Evolutionary conservation across 2,113 vertebrate species (phyloP).

Genomic region (Lophius piscatorius): DNA sequence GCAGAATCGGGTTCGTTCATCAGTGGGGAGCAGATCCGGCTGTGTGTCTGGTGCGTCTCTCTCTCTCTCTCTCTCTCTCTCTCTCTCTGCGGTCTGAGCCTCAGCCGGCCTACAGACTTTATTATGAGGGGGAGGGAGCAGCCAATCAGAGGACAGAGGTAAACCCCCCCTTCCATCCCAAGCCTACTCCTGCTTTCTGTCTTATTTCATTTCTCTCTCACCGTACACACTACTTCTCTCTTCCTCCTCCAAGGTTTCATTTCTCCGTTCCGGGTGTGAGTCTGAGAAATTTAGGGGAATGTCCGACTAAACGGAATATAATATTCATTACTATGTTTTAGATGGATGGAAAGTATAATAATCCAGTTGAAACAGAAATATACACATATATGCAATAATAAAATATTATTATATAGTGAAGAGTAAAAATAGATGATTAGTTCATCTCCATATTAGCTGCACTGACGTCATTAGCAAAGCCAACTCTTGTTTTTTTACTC

Average conservation of each 20-base stretch:
- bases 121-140: constrained; percentile 14
- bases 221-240: too few relatives aligned
- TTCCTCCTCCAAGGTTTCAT: background rate
- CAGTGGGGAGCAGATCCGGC: constrained; percentile 4
- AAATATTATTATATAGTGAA: too few relatives aligned
- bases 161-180: rapidly evolving
- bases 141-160: constrained; percentile 64
- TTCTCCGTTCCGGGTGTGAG: constrained; percentile 6
- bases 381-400: too few relatives aligned
- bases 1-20: background rate
- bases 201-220: constrained; percentile 33
- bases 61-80: background rate
- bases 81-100: constrained; percentile 14
- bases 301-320: too few relatives aligned
- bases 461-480: too few relatives aligned
- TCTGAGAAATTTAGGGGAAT: too few relatives aligned
- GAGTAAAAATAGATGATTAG: too few relatives aligned
- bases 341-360: too few relatives aligned
- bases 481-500: too few relatives aligned
- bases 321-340: too few relatives aligned
- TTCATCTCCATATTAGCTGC: too few relatives aligned
- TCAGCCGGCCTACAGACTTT: constrained; percentile 22
- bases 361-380: too few relatives aligned
- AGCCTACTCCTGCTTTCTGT: background rate
- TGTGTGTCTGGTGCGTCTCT: background rate